Evolutionary conservation across 1,140 invertebrate species (phyloP), one percentile per base, ranked within the genome.

Genomic region (Plutomurus gul): DNA sequence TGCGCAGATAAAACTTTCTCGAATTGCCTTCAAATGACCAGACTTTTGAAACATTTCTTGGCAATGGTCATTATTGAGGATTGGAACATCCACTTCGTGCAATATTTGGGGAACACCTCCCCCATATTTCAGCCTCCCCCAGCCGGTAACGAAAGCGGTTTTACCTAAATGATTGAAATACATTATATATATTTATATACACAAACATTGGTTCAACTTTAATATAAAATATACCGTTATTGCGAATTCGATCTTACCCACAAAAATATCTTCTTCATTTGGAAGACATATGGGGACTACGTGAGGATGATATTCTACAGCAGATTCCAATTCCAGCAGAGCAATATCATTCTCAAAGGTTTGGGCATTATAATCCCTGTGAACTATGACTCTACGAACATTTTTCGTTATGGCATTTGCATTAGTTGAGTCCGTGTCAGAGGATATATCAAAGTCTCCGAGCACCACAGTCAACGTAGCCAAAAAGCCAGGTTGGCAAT

Each of bases 241-340:
- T 16, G 81, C 82, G 77, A 47, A 81, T 22, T 47, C 82, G 13
- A 79, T 27, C 37, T 75, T 65, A 7, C 93, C 93, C 0, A 93
- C 93, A 85, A 94, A 95, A 85, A 95, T 93, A 7, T 91, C 90
- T n/a, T 89, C 87, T 77, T 94, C 93, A 1, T 91, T 87, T 4
- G 95, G 95, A 90, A 97, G 92, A 86, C 95, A 97, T 85, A 97
- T 96, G 1, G 96, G 95, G 11, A 97, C 94, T 78, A 97, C 95
- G 85, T 96, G 94, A 4, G 91, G 89, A 84, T 96, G 93, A 84
- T 93, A 95, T 78, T 91, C 90, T n/a, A 97, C 89, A 0, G 94
- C 91, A 20, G 91, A 89, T 79, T 96, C 95, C 78, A 97, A 85
- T 85, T 96, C 94, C 43, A 96, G 85, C 8, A 97, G 85, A 11